A percentile compares a stretch with the other conserved stretches of the same genome.
These are phyloP conservation scores for Clepsis dumicolana DNA, from an alignment of 2,888 invertebrate species.

Conservation along the genomic window DNA sequence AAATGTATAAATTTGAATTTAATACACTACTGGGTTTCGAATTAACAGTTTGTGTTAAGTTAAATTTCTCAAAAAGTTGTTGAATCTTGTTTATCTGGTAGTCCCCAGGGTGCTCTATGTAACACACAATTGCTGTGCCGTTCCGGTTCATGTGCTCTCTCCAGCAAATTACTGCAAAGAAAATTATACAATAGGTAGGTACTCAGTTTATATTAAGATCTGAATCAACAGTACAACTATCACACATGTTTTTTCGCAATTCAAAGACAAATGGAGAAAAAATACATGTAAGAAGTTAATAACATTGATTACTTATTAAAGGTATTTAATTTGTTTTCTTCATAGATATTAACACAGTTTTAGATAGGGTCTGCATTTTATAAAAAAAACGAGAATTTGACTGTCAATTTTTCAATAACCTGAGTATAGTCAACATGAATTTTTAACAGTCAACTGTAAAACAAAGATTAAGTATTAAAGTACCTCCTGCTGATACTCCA, in stretches of 20 bases:
- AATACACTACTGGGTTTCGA: conserved; percentile 56
- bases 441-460: background rate
- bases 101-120: conserved; percentile 70
- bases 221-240: no score
- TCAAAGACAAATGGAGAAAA: no score
- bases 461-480: conserved; percentile 23
- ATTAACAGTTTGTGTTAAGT: conserved; percentile 58
- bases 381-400: no score
- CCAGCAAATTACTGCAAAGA: conserved; percentile 69
- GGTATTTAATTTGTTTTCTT: no score
- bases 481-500: conserved; percentile 81
- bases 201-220: no score
- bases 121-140: conserved; percentile 69
- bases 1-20: conserved; percentile 77
- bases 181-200: no score
- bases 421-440: background rate
- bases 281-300: no score
- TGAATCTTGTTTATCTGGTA: conserved; percentile 66
- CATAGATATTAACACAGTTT: no score
- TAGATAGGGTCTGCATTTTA: no score
- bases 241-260: no score
- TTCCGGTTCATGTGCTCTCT: conserved; percentile 67
- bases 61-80: conserved; percentile 62
- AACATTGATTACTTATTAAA: no score
- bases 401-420: no score